Base-by-base conservation (phyloP, 2,888 invertebrate species). In the Thumatha senex region DNA sequence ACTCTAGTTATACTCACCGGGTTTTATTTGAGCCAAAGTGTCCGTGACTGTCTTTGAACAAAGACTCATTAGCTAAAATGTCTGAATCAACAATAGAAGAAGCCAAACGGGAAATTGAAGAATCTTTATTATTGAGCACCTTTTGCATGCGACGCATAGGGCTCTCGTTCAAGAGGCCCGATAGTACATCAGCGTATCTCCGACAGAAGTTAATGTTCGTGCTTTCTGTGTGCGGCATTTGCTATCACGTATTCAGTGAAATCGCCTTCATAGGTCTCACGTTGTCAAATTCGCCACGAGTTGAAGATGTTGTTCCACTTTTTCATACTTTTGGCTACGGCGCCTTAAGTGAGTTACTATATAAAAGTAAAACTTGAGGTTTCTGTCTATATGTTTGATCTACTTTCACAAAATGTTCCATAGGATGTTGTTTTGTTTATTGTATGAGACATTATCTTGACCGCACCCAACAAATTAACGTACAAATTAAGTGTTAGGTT, bases 311-410 rank as follows among this genome's bases (percentile, higher is more conserved):
- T 56, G 89, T 91, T 54, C 89, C 89, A 63, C 80, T 89, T 72
- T 84, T 90, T 54, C 90, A 90, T 64, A 86, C 86, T 59, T 85
- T 88, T 68, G 90, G 89, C 55, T 91, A 89, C 70, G 89, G 89
- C 49, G 74, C 79, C 68, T 78, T 90, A 70, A 86, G 90, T 90
- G 75, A 86, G 88, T 79, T 70, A 51, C 64, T 55, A 53, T 55
- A 59, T 58, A 56, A 56, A 56, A 63, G 44, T 56, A 58, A 56
- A 49, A 47, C 51, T 48, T 56, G 52, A 60, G 46, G 30, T 55
- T 56, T 43, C 51, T 40, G 63, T 68, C 62, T 65, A 46, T 44
- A 42, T 40, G 51, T 51, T 49, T 29, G 36, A 51, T 48, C 54
- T 54, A 55, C 59, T 66, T 65, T 56, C 54, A 18, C 52, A 45